Evolutionary conservation across 2,797 vertebrate genomes (phyloP).

Genomic region (Pitangus sulphuratus): DNA sequence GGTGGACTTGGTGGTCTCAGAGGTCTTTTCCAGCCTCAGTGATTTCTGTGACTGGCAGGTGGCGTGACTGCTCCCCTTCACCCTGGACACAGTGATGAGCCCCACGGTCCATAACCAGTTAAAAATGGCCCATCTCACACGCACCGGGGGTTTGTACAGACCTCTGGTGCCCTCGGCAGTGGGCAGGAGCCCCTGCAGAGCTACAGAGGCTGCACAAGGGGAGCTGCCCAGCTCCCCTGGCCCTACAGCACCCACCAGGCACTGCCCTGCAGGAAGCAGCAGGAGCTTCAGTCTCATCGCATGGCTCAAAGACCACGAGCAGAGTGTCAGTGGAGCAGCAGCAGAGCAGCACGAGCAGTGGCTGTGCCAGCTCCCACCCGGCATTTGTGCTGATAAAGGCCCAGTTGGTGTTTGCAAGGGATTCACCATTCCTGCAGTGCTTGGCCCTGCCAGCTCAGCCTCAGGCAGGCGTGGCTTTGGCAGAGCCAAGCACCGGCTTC

Average conservation of each 20-base stretch:
- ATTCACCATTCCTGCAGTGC: background rate
- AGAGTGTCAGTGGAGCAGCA: background rate
- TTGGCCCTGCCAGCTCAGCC: background rate
- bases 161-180: background rate
- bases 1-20: background rate
- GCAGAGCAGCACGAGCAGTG: background rate
- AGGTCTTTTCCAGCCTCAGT: background rate
- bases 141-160: fast-evolving
- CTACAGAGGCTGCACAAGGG: background rate
- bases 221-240: background rate
- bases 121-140: no score
- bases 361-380: background rate
- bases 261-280: background rate
- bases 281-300: fast-evolving
- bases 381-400: background rate
- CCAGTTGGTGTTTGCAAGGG: background rate
- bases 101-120: background rate
- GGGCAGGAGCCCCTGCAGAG: background rate
- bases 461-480: background rate
- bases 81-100: background rate
- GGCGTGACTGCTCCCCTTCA: background rate
- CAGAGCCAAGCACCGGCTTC: background rate
- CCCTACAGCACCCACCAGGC: fast-evolving
- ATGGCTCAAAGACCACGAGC: background rate
- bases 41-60: background rate